Conservation (phyloP, 2,888 invertebrate species). For the Amiota minor region DNA sequence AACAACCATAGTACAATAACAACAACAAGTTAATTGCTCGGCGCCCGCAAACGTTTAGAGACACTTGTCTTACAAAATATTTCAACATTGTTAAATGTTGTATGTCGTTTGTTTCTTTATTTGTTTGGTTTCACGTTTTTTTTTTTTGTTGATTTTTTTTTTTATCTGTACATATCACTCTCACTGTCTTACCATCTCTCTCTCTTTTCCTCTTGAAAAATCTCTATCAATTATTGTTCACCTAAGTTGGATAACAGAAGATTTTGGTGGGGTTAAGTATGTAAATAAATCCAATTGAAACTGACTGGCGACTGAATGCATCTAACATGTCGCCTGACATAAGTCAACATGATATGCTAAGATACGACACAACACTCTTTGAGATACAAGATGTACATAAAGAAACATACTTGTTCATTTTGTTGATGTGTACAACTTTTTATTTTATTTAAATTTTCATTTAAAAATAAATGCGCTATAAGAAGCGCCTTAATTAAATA, state of each 20-base stretch:
- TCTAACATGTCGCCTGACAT: slow-evolving; percentile 33
- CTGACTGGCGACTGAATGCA: slow-evolving; percentile 28
- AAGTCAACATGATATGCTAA: slow-evolving; percentile 35
- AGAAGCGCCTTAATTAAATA: slow-evolving; percentile 62
- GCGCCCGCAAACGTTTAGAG: slow-evolving; percentile 2
- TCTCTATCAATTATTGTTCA: neutral
- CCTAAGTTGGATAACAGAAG: neutral
- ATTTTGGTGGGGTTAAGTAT: neutral
- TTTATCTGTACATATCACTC: slow-evolving; percentile 26
- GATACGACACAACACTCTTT: slow-evolving; percentile 33
- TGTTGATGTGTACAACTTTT: neutral
- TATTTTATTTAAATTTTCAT: slow-evolving; percentile 20
- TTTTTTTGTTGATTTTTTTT: neutral
- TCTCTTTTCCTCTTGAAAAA: neutral
- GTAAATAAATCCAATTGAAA: slow-evolving; percentile 11
- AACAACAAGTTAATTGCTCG: slow-evolving; percentile 9
- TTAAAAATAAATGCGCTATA: slow-evolving; percentile 26
- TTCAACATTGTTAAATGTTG: slow-evolving; percentile 20
- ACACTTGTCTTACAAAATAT: slow-evolving; percentile 27
- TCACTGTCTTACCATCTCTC: neutral
- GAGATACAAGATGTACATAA: neutral
- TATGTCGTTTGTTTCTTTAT: neutral
- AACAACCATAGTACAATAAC: no score
- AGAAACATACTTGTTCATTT: neutral
- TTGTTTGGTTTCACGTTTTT: slow-evolving; percentile 16